Evolutionary conservation across 2,888 invertebrate species (phyloP).

Genomic region (Trissoscelio sp.): DNA sequence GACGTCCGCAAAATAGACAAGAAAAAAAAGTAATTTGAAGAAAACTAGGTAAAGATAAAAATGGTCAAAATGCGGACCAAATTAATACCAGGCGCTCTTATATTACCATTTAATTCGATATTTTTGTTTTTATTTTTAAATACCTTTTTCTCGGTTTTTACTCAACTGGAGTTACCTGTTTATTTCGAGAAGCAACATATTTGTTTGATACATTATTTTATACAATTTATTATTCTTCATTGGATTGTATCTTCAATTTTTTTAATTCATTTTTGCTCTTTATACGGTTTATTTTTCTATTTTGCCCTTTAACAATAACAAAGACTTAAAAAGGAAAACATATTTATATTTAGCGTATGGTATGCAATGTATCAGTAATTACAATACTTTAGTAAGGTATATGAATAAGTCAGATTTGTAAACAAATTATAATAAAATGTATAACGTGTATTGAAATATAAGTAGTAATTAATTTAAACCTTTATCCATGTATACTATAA

Average conservation of each 20-base stretch:
- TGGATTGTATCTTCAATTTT: slow-evolving; percentile 16
- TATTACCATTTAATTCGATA: no score
- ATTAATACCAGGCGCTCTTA: no score
- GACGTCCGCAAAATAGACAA: no score
- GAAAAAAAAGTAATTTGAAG: no score
- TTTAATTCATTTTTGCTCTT: slow-evolving; percentile 1
- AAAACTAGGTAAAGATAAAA: no score
- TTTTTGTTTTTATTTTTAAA: no score
- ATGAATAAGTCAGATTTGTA: slow-evolving; percentile 37
- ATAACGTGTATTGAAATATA: slow-evolving; percentile 74
- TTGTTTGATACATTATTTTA: slow-evolving; percentile 31
- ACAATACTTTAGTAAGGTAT: slow-evolving; percentile 17
- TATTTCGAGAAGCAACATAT: no score
- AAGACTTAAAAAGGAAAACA: background rate
- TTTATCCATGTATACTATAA: background rate
- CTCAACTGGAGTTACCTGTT: no score
- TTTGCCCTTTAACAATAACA: background rate
- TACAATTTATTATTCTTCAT: slow-evolving; percentile 23
- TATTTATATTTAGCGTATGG: slow-evolving; percentile 24
- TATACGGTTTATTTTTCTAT: background rate
- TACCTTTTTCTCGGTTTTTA: no score
- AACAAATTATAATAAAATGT: slow-evolving; percentile 75
- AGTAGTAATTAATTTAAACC: slow-evolving; percentile 58
- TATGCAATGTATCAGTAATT: slow-evolving; percentile 19
- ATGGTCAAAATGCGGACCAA: no score